A percentile compares a stretch with the other conserved stretches of the same genome.
Evolutionary conservation across 1,140 invertebrate genomes (phyloP).

Genomic region (Rhizoglyphus robini): DNA sequence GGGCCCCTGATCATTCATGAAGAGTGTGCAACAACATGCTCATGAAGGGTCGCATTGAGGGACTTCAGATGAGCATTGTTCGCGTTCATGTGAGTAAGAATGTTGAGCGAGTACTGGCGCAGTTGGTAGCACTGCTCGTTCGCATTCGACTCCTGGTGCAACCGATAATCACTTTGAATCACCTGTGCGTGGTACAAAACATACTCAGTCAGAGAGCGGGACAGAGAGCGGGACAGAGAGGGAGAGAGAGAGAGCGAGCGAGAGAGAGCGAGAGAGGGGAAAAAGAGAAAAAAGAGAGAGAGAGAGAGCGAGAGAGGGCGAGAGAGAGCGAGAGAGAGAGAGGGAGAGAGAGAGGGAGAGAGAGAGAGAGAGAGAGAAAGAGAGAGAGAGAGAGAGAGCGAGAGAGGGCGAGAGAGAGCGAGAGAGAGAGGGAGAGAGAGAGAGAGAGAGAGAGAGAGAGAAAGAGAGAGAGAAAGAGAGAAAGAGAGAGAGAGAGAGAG

Average conservation of each 20-base stretch:
- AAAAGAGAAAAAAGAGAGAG: neutral
- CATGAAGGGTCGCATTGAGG: conserved; percentile 75
- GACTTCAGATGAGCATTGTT: conserved; percentile 91
- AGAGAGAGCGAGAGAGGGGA: too few relatives aligned
- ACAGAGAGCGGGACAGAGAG: neutral
- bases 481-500: too few relatives aligned
- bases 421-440: too few relatives aligned
- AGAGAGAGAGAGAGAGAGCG: too few relatives aligned
- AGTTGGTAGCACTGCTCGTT: conserved; percentile 68
- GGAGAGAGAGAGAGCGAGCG: too few relatives aligned
- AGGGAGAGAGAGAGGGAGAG: too few relatives aligned
- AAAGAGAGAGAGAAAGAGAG: too few relatives aligned
- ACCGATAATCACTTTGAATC: conserved; percentile 52
- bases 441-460: too few relatives aligned
- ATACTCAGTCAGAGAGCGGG: neutral
- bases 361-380: too few relatives aligned
- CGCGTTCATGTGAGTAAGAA: conserved; percentile 90
- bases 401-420: too few relatives aligned
- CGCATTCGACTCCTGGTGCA: conserved; percentile 57
- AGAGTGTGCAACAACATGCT: conserved; percentile 73
- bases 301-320: neutral
- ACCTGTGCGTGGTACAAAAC: conserved; percentile 34
- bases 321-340: too few relatives aligned
- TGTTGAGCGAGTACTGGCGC: conserved; percentile 84
- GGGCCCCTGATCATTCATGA: conserved; percentile 34